A percentile compares a stretch with the other conserved stretches of the same genome.
phyloP scores from a whole-genome alignment of 2,797 vertebrate species.

The Calcarius lapponicus region DNA sequence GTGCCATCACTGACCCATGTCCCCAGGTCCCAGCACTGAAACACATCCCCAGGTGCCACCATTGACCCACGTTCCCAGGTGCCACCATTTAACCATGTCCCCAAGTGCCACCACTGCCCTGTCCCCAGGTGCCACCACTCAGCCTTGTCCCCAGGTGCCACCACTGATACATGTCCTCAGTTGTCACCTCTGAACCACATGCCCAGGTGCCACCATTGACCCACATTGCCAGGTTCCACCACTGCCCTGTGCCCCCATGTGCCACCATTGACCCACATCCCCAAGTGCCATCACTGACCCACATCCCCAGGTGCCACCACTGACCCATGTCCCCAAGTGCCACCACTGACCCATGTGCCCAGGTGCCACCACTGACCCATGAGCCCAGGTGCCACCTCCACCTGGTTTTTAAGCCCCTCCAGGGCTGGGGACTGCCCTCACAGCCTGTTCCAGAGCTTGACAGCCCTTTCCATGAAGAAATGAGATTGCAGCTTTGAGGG shows the following conservation, averaged over 20 bases:
- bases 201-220: no score
- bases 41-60: no score
- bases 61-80: no score
- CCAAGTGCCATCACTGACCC: neutral
- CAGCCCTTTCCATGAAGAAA: neutral
- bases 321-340: accelerated
- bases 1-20: no score
- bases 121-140: neutral
- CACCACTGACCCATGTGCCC: no score
- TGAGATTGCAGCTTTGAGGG: neutral
- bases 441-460: neutral
- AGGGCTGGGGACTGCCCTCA: no score
- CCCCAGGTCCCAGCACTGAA: no score
- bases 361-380: neutral
- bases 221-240: neutral
- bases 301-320: accelerated
- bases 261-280: no score
- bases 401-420: neutral
- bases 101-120: no score
- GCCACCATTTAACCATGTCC: no score
- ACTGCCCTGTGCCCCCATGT: accelerated
- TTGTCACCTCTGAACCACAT: neutral
- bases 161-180: accelerated
- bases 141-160: neutral
- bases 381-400: no score